Conservation (phyloP, 2,113 vertebrate genomes). For the Promerops cafer region DNA sequence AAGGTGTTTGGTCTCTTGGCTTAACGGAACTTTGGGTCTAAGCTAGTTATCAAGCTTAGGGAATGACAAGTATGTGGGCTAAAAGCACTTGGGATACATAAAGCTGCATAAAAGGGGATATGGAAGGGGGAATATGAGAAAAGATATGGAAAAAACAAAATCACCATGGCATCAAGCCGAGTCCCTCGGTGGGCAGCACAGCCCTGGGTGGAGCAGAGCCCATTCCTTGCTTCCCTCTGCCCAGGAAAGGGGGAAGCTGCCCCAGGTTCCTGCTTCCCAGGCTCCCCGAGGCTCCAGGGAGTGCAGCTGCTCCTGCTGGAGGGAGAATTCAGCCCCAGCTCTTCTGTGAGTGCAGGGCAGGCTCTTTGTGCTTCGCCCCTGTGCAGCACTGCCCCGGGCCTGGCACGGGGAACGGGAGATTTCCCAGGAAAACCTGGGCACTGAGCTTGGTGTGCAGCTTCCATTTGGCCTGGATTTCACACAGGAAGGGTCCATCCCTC, state of each 20-base stretch:
- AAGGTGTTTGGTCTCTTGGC: no score
- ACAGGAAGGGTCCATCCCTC: not conserved
- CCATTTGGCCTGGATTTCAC: not conserved
- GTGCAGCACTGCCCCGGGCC: not conserved
- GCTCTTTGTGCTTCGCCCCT: not conserved
- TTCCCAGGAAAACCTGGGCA: not conserved
- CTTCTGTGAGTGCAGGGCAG: not conserved
- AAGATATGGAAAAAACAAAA: no score
- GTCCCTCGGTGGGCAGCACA: fast-evolving
- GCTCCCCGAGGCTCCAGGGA: not conserved
- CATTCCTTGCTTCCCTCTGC: not conserved
- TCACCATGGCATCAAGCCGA: no score
- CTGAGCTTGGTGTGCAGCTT: not conserved
- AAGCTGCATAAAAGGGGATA: no score
- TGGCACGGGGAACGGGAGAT: not conserved
- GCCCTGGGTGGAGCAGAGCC: not conserved
- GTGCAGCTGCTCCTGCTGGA: not conserved
- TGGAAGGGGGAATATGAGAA: no score
- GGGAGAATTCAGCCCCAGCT: not conserved
- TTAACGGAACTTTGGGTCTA: no score
- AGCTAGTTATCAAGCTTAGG: no score
- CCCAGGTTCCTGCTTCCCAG: not conserved
- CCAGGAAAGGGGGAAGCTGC: not conserved
- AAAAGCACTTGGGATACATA: no score
- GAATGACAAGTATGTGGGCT: no score